Percentiles rank a stretch among this genome's conserved stretches.
Evolutionary conservation across 2,797 vertebrate species (phyloP).

Genomic region (Dryobates pubescens): DNA sequence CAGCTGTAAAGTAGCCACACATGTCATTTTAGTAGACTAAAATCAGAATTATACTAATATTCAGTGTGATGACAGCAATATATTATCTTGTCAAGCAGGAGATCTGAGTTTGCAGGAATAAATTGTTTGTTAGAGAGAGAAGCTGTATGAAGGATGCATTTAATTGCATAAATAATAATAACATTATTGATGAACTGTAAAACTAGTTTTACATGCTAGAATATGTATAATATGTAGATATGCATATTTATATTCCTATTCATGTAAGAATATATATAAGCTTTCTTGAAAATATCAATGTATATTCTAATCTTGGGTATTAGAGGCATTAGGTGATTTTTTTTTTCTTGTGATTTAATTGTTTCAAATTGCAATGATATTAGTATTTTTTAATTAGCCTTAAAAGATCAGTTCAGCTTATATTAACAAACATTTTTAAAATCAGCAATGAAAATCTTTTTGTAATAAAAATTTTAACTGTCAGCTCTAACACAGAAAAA

Average conservation of each 20-base stretch:
- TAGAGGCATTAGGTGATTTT: neutral
- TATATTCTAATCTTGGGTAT: slow-evolving; percentile 8
- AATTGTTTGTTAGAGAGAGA: neutral
- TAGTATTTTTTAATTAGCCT: neutral
- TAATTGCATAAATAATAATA: slow-evolving; percentile 53
- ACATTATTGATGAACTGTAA: slow-evolving; percentile 38
- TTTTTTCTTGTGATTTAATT: neutral
- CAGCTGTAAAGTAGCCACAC: slow-evolving; percentile 73
- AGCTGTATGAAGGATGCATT: slow-evolving; percentile 30
- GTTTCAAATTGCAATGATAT: neutral
- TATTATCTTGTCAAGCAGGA: slow-evolving; percentile 74
- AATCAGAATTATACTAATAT: slow-evolving; percentile 78
- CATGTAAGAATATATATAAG: neutral
- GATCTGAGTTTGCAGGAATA: slow-evolving; percentile 65
- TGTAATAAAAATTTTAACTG: neutral
- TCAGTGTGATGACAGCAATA: slow-evolving; percentile 62
- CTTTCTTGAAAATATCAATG: slow-evolving; percentile 14
- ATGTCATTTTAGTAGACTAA: slow-evolving; percentile 75
- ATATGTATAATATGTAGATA: slow-evolving; percentile 8
- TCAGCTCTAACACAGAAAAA: neutral
- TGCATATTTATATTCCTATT: neutral
- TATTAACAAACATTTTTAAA: neutral
- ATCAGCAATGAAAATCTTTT: neutral
- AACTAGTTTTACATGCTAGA: slow-evolving; percentile 5
- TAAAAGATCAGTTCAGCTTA: neutral